Base-by-base conservation (phyloP, 2,797 vertebrate species). In the Lepilemur ruficaudatus region DNA sequence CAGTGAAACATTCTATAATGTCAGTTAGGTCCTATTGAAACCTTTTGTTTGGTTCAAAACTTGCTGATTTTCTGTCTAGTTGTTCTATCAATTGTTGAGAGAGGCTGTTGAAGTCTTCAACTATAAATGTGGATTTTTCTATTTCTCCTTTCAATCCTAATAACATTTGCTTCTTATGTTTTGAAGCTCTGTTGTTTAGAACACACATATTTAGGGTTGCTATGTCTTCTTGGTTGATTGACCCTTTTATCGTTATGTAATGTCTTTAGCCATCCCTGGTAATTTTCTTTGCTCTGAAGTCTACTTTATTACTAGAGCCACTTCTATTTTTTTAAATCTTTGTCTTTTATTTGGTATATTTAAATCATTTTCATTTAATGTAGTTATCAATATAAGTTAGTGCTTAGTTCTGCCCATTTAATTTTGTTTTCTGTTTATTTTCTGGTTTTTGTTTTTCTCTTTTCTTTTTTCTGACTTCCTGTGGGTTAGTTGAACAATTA, bases 231-330 rank as follows among this genome's bases (percentile, higher is more conserved):
- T 94, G 43, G 50, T 63, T 23, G 14, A 78, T 52, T 89, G 59
- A 82, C 11, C 28, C 28, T 80, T 91, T 93, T 93, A 76, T 69
- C 30, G 67, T 85, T 82, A 88, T 72, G 30, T 46, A 59, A 92
- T 43, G 15, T 41, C 5, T 7, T 28, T 93, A 23, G 73, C 75
- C 76, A 70, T 89, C 41, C 67, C 73, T 89, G 50, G 52, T 87
- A 15, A 82, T 69, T 79, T 85, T 94, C 38, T 87, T 93, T 95
- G 35, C 83, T 87, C 69, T 96, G 35, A 86, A 79, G n/a, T 94
- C 57, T 43, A 59, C 32, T 55, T 65, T 80, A 57, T 79, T 10
- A 38, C 23, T 79, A 79, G 23, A 79, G 35, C 52, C 8, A 38
- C 52, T 7, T 57, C 35, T 57, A 15, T 38, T 57, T 38, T 35